A percentile compares a stretch with the other conserved stretches of the same genome.
phyloP scores from a whole-genome alignment of 1,140 invertebrate species.

The Cydia amplana region DNA sequence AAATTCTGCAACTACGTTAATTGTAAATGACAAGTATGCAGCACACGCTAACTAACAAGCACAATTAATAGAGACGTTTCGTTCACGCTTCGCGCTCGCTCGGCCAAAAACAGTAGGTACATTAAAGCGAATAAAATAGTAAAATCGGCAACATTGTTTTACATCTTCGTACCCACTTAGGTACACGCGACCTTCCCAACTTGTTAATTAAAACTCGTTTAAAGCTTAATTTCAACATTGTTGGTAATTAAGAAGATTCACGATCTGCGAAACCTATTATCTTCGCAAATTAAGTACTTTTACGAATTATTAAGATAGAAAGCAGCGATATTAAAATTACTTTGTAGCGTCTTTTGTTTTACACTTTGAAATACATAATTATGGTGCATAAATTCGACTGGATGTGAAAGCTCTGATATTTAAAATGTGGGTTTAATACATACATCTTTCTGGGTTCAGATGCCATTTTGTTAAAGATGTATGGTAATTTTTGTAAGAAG shows the following conservation, averaged over 20 bases:
- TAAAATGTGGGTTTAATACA: too few species aligned
- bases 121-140: not conserved
- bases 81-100: too few species aligned
- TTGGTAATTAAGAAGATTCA: constrained; percentile 75
- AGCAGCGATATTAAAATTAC: constrained; percentile 55
- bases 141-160: constrained; percentile 28
- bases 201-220: constrained; percentile 75
- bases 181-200: constrained; percentile 57
- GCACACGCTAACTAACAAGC: too few species aligned
- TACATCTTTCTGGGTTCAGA: too few species aligned
- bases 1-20: too few species aligned
- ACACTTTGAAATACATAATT: constrained; percentile 19
- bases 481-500: too few species aligned
- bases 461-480: too few species aligned
- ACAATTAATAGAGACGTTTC: too few species aligned
- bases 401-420: not conserved
- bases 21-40: too few species aligned
- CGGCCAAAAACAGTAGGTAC: too few species aligned
- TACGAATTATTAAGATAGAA: constrained; percentile 63
- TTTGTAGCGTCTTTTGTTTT: constrained; percentile 34
- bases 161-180: constrained; percentile 46
- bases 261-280: constrained; percentile 67
- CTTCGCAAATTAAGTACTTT: constrained; percentile 57
- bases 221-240: constrained; percentile 70
- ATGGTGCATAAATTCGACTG: not conserved